phyloP scores from a whole-genome alignment of 2,113 vertebrate genomes.

The Furnarius figulus region DNA sequence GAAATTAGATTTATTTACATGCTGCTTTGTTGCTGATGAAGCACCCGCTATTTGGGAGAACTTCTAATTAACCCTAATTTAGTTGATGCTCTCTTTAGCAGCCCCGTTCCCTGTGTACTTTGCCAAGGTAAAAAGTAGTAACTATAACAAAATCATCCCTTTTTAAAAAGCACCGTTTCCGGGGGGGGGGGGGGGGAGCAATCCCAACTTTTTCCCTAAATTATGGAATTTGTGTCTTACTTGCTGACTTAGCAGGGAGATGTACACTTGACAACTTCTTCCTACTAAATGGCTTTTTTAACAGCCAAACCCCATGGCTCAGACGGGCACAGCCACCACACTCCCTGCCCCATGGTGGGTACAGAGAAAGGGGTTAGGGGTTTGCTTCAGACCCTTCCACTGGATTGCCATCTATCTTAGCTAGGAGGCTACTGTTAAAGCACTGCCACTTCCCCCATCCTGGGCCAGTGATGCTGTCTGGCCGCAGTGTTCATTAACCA shows the following conservation, averaged over 20 bases:
- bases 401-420: not conserved
- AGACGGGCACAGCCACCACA: accelerated
- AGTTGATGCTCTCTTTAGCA: constrained; percentile 69
- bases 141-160: not conserved
- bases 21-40: constrained; percentile 85
- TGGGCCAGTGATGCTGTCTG: not conserved
- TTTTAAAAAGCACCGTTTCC: not conserved
- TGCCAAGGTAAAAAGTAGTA: constrained; percentile 55
- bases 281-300: not conserved
- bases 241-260: not conserved
- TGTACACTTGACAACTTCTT: not conserved
- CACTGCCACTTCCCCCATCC: not conserved
- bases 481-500: not conserved
- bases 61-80: constrained; percentile 93
- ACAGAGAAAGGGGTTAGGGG: not conserved
- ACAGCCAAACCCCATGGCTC: accelerated
- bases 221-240: not conserved
- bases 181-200: not conserved
- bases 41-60: constrained; percentile 78
- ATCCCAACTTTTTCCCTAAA: not conserved
- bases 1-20: constrained; percentile 94
- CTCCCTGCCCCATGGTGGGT: not conserved
- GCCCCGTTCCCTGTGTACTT: constrained; percentile 24
- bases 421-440: not conserved
- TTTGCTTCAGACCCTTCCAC: not conserved